Base-by-base conservation (phyloP, 2,888 invertebrate species). In the Phyto melanocephala region DNA sequence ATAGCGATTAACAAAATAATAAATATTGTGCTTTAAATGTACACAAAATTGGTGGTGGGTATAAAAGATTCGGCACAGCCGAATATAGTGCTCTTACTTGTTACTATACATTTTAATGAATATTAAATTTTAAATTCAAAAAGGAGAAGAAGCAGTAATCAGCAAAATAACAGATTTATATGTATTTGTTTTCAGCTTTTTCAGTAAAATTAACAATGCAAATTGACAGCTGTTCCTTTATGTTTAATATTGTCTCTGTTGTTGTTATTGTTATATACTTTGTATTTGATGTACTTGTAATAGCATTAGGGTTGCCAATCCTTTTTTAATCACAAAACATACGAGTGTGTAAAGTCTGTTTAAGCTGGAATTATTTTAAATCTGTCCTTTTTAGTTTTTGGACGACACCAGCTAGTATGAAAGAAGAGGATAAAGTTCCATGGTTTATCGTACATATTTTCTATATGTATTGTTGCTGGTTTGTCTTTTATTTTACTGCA, bases 171-270 rank as follows among this genome's bases (percentile, higher is more conserved):
- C 3, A 58, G 28, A 13, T 20, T 54, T 17, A 47, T 17, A 47
- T 78, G 22, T 65, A 50, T 76, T 68, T 80, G 28, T 63, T 28
- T 6, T 28, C 3, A 68, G 56, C 62, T 79, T 79, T 70, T 76
- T 35, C 35, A 54, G 54, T 10, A 47, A 79, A 84, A 85, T 85
- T 83, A 83, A 79, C 81, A 77, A 84, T 85, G 81, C 84, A 85
- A 85, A 85, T 82, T 80, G 83, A 82, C 85, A 85, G 85, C 81
- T 83, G 85, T 79, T 84, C 70, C 67, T 52, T 80, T 37, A 54
- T 80, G 79, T 67, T 67, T 42, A 72, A 80, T 52, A 80, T 60
- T 62, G 50, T 58, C 58, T 47, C 72, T 78, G 81, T 40, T 56
- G 62, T 67, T 68, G 47, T 71, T 60, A 56, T 70, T 82, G 28